Base-by-base conservation (phyloP, 2,797 vertebrate genomes). In the Simalia tracyae region DNA sequence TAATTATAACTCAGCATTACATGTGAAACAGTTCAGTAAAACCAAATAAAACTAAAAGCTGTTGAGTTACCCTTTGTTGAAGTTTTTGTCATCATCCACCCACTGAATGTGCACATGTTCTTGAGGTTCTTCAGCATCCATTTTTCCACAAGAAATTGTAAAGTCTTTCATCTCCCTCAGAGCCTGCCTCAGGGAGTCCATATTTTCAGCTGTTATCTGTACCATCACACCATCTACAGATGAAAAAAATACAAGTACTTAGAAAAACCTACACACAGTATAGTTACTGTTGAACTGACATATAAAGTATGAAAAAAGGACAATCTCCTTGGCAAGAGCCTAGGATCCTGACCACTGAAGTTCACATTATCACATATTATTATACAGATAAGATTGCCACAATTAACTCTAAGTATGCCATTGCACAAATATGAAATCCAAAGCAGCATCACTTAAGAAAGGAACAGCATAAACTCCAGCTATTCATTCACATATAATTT, bases 141-240 rank as follows among this genome's bases (percentile, higher is more conserved):
- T 97, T 97, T 99, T 99, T 64, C 99, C 99, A 24, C 99, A 99
- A 5, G 98, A 98, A 96, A 99, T 97, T 94, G 97, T 98, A 95
- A 99, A 99, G 97, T 99, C 99, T 97, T 99, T 99, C 99, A 99
- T 99, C 96, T 99, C 99, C 94, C 98, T 98, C 96, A 99, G 97
- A 8, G 99, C 98, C 97, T 99, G 99, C 91, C 99, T 98, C 95
- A 99, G 94, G 4, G 98, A 97, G 93, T 99, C 99, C 99, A 99
- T 99, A 92, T 98, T 99, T 97, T 99, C 99, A 0, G 99, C 98
- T 1, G 98, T 99, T 97, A 99, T 99, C 98, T 99, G 99, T 96
- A 99, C 98, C 99, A 99, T 99, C 72, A 99, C 98, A 0, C 99
- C 99, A 76, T 99, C 99, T 99, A 97, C 91, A 94, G 86, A 97